A percentile compares a stretch with the other conserved stretches of the same genome.
phyloP scores from a whole-genome alignment of 1,140 invertebrate genomes.

The Drosophila fuyamai region DNA sequence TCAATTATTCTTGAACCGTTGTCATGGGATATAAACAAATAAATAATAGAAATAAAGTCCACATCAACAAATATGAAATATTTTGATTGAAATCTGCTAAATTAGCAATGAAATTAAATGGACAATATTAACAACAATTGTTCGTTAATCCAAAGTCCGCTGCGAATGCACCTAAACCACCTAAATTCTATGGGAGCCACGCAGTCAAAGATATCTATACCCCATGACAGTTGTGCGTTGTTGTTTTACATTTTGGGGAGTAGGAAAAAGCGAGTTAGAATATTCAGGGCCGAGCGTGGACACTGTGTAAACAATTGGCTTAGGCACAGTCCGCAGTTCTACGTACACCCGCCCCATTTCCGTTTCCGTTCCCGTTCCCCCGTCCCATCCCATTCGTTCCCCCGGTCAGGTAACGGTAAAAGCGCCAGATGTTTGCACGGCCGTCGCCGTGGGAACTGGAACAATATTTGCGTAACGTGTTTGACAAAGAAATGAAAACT shows the following conservation, averaged over 20 bases:
- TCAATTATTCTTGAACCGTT: too few species aligned
- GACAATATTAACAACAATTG: too few species aligned
- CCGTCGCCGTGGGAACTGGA: constrained; percentile 75
- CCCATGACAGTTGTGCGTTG: background rate
- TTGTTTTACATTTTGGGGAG: background rate
- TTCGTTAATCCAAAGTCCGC: too few species aligned
- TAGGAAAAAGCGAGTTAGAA: background rate
- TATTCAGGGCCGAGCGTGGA: constrained; percentile 30
- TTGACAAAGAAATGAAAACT: constrained; percentile 83
- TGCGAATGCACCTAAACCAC: too few species aligned
- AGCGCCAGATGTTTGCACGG: constrained; percentile 71
- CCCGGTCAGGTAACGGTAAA: constrained; percentile 54
- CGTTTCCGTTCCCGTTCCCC: constrained; percentile 19
- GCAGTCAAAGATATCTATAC: background rate
- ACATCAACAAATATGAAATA: too few species aligned
- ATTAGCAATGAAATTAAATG: too few species aligned
- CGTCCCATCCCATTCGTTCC: constrained; percentile 22
- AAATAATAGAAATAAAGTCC: too few species aligned
- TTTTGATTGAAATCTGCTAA: too few species aligned
- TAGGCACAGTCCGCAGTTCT: constrained; percentile 33
- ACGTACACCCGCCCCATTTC: constrained; percentile 2
- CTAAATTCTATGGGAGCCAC: background rate
- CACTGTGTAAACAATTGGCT: constrained; percentile 41
- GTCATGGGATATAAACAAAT: too few species aligned
- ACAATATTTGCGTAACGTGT: constrained; percentile 83